Evolutionary conservation across 2,797 vertebrate species (phyloP).

Genomic region (Hozukius guyotensis): DNA sequence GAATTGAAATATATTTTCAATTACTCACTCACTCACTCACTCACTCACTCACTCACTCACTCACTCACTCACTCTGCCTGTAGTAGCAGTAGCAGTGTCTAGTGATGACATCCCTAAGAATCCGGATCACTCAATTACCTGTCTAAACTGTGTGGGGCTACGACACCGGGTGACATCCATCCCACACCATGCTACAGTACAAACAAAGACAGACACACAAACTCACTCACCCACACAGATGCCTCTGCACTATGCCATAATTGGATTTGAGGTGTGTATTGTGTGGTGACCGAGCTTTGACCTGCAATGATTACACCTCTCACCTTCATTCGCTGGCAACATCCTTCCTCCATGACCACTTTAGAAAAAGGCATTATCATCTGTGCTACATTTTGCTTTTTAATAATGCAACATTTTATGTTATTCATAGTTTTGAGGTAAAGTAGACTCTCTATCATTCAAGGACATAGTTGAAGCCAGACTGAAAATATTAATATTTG

Average conservation of each 20-base stretch:
- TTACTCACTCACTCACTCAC: no score
- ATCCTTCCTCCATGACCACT: slow-evolving; percentile 9
- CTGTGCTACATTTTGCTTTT: background rate
- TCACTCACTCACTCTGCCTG: background rate
- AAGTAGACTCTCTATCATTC: background rate
- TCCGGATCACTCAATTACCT: background rate
- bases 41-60: no score
- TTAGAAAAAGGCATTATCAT: background rate
- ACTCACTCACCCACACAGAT: background rate
- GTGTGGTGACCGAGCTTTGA: background rate
- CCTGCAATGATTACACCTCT: slow-evolving; percentile 30
- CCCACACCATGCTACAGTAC: background rate
- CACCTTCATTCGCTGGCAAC: slow-evolving; percentile 9
- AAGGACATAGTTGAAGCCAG: background rate
- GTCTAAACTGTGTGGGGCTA: background rate
- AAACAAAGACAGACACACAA: slow-evolving; percentile 5
- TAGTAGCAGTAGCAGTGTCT: background rate
- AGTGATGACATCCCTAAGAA: background rate
- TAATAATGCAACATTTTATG: background rate
- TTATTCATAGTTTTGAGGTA: background rate
- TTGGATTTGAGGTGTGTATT: slow-evolving; percentile 18
- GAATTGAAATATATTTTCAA: no score
- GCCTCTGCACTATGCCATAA: background rate
- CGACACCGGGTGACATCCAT: background rate
- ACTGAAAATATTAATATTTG: background rate